These are phyloP conservation scores for Miniopterus natalensis DNA, from an alignment of 2,113 vertebrate genomes.

Conservation along the genomic window DNA sequence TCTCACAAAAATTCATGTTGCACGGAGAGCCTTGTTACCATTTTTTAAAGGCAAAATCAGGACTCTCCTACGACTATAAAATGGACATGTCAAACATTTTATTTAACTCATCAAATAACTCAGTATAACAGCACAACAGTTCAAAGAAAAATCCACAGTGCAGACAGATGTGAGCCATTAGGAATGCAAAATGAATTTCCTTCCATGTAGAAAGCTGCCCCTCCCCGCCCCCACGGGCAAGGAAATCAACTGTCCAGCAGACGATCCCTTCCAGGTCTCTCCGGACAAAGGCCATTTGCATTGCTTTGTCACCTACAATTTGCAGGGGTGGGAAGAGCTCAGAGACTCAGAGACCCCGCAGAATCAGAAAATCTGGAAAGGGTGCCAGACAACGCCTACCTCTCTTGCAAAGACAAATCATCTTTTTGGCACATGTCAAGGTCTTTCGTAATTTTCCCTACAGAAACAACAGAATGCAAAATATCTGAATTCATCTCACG, in stretches of 20 bases:
- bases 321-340: not conserved
- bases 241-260: not conserved
- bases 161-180: not conserved
- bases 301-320: not conserved
- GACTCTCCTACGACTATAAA: not conserved
- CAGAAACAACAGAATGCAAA: not conserved
- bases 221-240: not conserved
- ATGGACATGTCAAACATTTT: not conserved
- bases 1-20: too few relatives aligned
- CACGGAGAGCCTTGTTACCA: not conserved
- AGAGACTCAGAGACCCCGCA: not conserved
- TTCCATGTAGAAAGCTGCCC: not conserved
- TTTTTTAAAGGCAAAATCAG: not conserved
- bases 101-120: not conserved
- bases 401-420: not conserved
- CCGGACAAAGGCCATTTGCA: not conserved
- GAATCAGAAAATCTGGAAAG: not conserved
- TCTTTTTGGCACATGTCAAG: not conserved
- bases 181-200: not conserved
- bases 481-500: not conserved
- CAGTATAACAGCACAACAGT: not conserved
- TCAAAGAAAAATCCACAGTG: not conserved
- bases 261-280: too few relatives aligned
- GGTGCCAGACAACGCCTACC: fast-evolving
- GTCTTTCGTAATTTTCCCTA: not conserved